phyloP scores from a whole-genome alignment of 2,113 vertebrate species.

The Ceratotherium simum region DNA sequence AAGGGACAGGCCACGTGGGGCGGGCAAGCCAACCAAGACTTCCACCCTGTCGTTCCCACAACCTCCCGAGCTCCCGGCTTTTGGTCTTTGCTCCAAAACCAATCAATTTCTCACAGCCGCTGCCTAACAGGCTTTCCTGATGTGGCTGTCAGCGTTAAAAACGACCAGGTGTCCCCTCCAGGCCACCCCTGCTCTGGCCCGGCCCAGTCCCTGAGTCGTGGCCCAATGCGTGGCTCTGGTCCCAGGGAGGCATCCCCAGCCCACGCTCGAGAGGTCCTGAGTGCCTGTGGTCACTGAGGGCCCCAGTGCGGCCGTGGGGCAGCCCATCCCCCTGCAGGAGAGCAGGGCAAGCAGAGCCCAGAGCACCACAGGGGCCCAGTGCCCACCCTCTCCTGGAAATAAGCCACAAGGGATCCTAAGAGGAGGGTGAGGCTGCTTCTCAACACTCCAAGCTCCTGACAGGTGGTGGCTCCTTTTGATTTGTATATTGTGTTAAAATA shows the following conservation, averaged over 20 bases:
- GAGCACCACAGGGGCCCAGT: background rate
- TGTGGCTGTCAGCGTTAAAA: background rate
- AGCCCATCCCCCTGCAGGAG: background rate
- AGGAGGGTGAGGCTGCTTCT: rapidly evolving
- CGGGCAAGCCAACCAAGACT: rapidly evolving
- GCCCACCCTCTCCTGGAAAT: no score
- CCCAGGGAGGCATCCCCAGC: background rate
- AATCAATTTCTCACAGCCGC: background rate
- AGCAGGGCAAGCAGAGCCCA: background rate
- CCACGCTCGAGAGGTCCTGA: rapidly evolving
- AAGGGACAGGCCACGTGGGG: background rate
- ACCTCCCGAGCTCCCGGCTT: background rate
- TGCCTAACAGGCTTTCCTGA: constrained; percentile 20
- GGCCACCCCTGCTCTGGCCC: background rate
- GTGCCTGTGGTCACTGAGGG: rapidly evolving
- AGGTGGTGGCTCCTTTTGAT: rapidly evolving
- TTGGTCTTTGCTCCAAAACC: constrained; percentile 59
- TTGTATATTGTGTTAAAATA: background rate
- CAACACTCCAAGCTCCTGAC: rapidly evolving
- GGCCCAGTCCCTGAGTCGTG: background rate
- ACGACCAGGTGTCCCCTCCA: background rate
- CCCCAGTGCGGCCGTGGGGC: background rate
- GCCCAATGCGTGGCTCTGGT: no score
- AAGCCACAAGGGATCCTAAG: rapidly evolving
- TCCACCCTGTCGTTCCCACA: background rate